phyloP scores from a whole-genome alignment of 2,888 invertebrate genomes.

The Callimorpha dominula region DNA sequence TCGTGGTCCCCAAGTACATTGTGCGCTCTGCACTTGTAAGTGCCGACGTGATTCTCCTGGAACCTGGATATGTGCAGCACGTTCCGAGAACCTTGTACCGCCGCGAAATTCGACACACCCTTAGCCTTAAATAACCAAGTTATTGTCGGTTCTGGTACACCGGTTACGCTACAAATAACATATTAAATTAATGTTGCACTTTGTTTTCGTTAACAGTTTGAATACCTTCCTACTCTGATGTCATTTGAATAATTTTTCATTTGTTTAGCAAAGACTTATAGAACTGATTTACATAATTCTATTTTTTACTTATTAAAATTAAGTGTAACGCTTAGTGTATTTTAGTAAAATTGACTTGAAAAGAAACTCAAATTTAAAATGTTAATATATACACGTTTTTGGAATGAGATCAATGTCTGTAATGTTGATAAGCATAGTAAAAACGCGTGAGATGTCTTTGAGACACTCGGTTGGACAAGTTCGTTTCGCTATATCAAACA shows the following conservation, averaged over 20 bases:
- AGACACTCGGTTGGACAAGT: too few species aligned
- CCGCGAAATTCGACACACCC: not conserved
- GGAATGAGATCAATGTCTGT: too few species aligned
- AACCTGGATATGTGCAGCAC: constrained; percentile 12
- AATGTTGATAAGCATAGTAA: not conserved
- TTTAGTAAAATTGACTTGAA: not conserved
- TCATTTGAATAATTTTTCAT: too few species aligned
- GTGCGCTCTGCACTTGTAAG: constrained; percentile 33
- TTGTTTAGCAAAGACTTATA: too few species aligned
- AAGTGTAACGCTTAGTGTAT: too few species aligned
- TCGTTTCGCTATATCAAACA: too few species aligned
- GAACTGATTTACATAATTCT: too few species aligned
- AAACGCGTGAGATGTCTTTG: too few species aligned
- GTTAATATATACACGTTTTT: too few species aligned
- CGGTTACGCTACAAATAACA: constrained; percentile 7
- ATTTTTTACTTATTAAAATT: too few species aligned
- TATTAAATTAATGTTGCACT: not conserved
- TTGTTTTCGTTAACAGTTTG: not conserved
- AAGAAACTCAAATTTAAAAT: too few species aligned
- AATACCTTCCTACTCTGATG: too few species aligned
- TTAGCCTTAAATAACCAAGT: constrained; percentile 27
- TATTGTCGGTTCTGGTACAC: constrained; percentile 35
- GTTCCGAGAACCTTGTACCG: constrained; percentile 2
- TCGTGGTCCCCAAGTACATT: constrained; percentile 22
- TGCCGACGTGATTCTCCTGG: constrained; percentile 23